Evolutionary conservation across 2,113 vertebrate species (phyloP), one percentile per base, ranked within the genome.

Genomic region (Acinonyx jubatus): DNA sequence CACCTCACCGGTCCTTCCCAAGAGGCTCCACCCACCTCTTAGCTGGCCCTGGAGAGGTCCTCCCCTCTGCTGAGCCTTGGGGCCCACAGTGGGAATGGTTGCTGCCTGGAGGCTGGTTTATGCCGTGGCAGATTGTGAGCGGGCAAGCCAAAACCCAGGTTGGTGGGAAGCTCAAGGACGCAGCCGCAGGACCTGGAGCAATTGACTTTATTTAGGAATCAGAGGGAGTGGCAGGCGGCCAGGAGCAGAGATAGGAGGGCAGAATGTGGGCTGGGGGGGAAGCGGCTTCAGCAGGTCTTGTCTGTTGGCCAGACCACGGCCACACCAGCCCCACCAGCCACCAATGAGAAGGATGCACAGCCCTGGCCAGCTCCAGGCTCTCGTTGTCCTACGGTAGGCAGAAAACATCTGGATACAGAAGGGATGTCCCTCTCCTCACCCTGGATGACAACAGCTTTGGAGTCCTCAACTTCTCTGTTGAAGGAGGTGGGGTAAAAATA

Each of bases 81-180:
- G 79, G 18, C 27, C 82, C 14, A n/a, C 13, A 0, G 19, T n/a
- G n/a, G 65, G 50, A 55, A 57, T 18, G 76, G 87, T 31, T 82
- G 82, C 52, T 63, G 16, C 52, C 9, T 52, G 52, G 63, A 65
- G 71, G 81, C 55, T 76, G 84, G 45, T 88, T 57, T 84, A 13
- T 48, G 48, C 38, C 15, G 7, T 0, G 4, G 91, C 97, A 98
- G 97, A 98, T 96, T 97, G 95, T 10, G 36, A 90, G 68, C 41
- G 36, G 48, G 84, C 6, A 19, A 50, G 97, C 95, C 96, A 96
- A 97, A 96, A 63, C 16, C 41, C 48, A 74, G 96, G 61, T 41
- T 19, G 2, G 83, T 79, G 29, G 96, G 97, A 96, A 88, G 36
- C 84, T 98, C 94, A 97, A 97, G 98, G 97, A 97, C 71, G 0